phyloP scores from a whole-genome alignment of 1,140 invertebrate species.

The Macrocentrus cingulum region DNA sequence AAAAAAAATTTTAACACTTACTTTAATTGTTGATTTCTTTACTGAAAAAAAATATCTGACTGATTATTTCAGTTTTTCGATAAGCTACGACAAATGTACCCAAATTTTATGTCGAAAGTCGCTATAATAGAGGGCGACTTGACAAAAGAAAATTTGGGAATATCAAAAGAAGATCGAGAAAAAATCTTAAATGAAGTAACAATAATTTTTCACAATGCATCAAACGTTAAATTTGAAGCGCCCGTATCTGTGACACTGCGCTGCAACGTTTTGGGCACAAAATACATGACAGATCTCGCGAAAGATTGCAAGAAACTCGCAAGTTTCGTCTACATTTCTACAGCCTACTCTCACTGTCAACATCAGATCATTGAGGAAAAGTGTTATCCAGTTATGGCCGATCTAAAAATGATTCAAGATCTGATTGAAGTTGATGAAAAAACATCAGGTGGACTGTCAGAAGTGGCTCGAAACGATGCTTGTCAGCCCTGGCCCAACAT shows the following conservation, averaged over 20 bases:
- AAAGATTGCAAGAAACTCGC: conserved; percentile 61
- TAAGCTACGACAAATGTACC: conserved; percentile 51
- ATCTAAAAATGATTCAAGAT: conserved; percentile 55
- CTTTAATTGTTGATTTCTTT: too few relatives aligned
- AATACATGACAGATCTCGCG: conserved; percentile 65
- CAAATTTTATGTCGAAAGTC: conserved; percentile 64
- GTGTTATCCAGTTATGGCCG: conserved; percentile 55
- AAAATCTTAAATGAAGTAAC: conserved; percentile 63
- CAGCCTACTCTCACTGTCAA: conserved; percentile 49
- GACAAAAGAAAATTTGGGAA: conserved; percentile 66
- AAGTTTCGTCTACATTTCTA: conserved; percentile 41
- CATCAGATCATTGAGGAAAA: conserved; percentile 59
- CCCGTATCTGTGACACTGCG: conserved; percentile 67
- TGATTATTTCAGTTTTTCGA: conserved; percentile 62
- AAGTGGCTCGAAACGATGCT: conserved; percentile 46
- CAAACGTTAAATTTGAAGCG: conserved; percentile 86
- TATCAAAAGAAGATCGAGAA: conserved; percentile 65
- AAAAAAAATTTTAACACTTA: too few relatives aligned
- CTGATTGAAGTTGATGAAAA: conserved; percentile 43
- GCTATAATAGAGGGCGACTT: conserved; percentile 70
- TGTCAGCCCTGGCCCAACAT: conserved; percentile 62
- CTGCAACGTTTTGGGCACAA: conserved; percentile 66
- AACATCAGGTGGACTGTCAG: conserved; percentile 32
- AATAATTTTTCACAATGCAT: conserved; percentile 87
- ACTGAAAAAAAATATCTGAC: not conserved